Percentiles rank a stretch among this genome's conserved stretches.
These are phyloP conservation scores for Gnathonemus longibarbis DNA, from an alignment of 2,113 vertebrate species.

Conservation along the genomic window DNA sequence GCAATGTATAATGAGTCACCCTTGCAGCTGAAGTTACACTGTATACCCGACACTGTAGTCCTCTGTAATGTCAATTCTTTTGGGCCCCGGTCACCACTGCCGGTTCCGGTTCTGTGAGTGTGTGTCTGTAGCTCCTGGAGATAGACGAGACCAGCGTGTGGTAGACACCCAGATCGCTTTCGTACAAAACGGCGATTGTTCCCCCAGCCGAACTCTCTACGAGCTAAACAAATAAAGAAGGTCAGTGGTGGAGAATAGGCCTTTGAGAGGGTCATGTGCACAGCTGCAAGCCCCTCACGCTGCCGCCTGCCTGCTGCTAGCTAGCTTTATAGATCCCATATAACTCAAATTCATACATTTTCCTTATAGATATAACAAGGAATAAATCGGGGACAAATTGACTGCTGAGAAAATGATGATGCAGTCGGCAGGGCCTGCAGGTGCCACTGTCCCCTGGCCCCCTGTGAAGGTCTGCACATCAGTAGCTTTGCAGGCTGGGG, in stretches of 20 bases:
- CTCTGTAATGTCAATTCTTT: not conserved
- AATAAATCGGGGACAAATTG: not conserved
- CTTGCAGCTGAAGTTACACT: not conserved
- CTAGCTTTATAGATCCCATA: not conserved
- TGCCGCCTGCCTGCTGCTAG: too few species aligned
- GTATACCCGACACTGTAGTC: not conserved
- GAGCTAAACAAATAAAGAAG: conserved; percentile 29
- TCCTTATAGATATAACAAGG: not conserved
- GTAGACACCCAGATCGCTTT: conserved; percentile 32
- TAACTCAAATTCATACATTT: not conserved
- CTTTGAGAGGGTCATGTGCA: not conserved
- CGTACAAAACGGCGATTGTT: conserved; percentile 53
- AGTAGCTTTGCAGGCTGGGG: not conserved
- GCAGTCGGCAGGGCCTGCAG: not conserved
- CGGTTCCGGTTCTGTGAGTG: not conserved
- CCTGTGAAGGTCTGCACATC: not conserved
- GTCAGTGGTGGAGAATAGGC: conserved; percentile 15
- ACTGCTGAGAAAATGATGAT: not conserved
- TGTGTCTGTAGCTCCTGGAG: conserved; percentile 23
- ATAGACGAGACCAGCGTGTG: conserved; percentile 47
- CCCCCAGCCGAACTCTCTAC: not conserved
- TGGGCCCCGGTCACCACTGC: not conserved
- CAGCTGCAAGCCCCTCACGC: not conserved
- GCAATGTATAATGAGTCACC: not conserved
- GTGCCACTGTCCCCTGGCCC: not conserved